Base-by-base conservation (phyloP, 2,113 vertebrate species). In the Rattus rattus region DNA sequence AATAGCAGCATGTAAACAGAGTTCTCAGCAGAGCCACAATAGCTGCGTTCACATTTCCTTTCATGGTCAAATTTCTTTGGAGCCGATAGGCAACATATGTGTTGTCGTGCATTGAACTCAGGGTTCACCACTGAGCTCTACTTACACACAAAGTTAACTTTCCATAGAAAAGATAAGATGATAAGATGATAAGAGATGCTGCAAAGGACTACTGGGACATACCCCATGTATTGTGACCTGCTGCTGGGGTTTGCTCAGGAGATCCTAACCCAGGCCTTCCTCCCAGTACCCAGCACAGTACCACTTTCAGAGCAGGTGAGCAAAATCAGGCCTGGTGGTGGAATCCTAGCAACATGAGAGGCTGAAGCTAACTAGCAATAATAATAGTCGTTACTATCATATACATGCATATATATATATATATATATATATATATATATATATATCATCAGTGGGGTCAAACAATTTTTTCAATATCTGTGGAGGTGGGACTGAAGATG, bases 21-120 rank as follows among this genome's bases (percentile, higher is more conserved):
- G 30, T 81, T 91, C 54, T 85, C 85, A 92, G 85, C 30, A 72
- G 43, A 95, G 84, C 70, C 76, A 95, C 92, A 94, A 56, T 88
- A 91, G 65, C 67, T 52, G 19, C 33, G 30, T 26, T 95, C 79
- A 14, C 56, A 70, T 61, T 87, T 96, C 76, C 88, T 91, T 95
- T 86, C 79, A 72, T 92, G 59, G 72, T 47, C 54, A 94, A 28
- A 49, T 30, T 49, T 69, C 39, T 94, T 49, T 14, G 36, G 72
- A 20, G 28, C 12, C 3, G 8, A n/a, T 87, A 36, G 19, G 49
- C 56, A 26, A 8, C n/a, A 43, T 61, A 43, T n/a, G 28, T 43
- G 77, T 26, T 81, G 9, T 47, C n/a, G 2, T 30, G n/a, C 13
- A 2, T 76, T 19, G 10, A 91, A 80, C 47, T 22, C 9, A 30